Evolutionary conservation across 2,113 vertebrate genomes (phyloP).

Genomic region (Myocastor coypus): DNA sequence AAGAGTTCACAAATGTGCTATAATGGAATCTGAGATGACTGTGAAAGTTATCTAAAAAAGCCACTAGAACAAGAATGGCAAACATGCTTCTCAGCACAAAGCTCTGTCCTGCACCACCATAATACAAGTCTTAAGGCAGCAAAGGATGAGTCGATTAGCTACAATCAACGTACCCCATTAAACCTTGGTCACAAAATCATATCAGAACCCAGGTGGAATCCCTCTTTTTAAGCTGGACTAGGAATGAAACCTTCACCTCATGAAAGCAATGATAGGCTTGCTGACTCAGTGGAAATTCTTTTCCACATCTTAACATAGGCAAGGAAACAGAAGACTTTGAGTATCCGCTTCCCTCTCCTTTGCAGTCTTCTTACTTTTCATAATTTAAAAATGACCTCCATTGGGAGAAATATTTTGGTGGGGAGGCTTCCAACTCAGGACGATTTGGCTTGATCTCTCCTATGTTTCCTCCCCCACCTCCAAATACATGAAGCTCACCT

Average conservation of each 20-base stretch:
- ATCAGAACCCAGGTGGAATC: not conserved
- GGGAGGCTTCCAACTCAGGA: not conserved
- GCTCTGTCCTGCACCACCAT: not conserved
- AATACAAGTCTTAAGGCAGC: not conserved
- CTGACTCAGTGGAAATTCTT: not conserved
- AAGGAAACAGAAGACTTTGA: not conserved
- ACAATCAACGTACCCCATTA: not conserved
- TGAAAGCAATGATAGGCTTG: not conserved
- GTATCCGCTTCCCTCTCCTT: not conserved
- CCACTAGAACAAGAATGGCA: not conserved
- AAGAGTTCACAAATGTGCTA: not conserved
- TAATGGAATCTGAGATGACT: conserved; percentile 2
- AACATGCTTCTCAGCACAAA: not conserved
- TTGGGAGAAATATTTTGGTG: not conserved
- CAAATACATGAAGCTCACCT: conserved; percentile 45
- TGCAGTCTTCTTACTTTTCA: not conserved
- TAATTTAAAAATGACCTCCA: conserved; percentile 36
- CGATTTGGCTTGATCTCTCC: conserved; percentile 27
- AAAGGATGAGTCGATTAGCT: not conserved
- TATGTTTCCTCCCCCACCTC: not conserved
- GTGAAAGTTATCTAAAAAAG: conserved; percentile 44
- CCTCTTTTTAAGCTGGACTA: not conserved
- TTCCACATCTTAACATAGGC: not conserved
- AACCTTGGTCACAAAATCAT: not conserved
- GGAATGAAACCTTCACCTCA: not conserved